Evolutionary conservation across 2,113 vertebrate genomes (phyloP), one percentile per base, ranked within the genome.

Genomic region (Blennius ocellaris): DNA sequence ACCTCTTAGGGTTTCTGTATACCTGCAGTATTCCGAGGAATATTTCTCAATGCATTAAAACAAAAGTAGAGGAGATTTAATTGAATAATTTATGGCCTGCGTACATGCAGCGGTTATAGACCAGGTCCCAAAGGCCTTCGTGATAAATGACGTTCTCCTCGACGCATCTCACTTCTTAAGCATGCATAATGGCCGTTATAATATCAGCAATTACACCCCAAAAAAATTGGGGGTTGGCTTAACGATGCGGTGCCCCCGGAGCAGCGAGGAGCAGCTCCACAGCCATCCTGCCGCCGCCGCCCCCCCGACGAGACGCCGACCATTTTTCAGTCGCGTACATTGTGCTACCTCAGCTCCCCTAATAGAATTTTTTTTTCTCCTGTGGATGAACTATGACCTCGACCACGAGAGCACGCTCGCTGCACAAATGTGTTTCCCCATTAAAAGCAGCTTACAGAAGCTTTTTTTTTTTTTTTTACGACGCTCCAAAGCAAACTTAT

Each of bases 301-400:
- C n/a, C n/a, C n/a, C 91, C 90, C 91, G 92, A 86, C 21, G 70
- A 93, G 80, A 73, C 87, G 83, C 30, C 15, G 78, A 73, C 91
- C 91, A 95, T 95, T 96, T 96, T 94, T 96, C 94, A 95, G 21
- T 87, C 87, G 90, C 21, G 88, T 76, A 83, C 65, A 90, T 95
- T 96, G 83, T 96, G 96, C 96, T 93, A 90, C 82, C 93, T 97
- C 95, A 96, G 94, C 95, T 95, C 91, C 87, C 80, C 85, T 92
- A 95, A 92, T 93, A 95, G 87, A 90, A 81, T 81, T 80, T 88
- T 88, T 80, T 88, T 88, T 92, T 86, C n/a, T n/a, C n/a, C 81
- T 85, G 88, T 88, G 80, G 63, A 89, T 89, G 82, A 94, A 90
- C 92, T 88, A 37, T 91, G 94, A 95, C 94, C 94, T 93, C 87